These are phyloP conservation scores for Psittacara wagleri DNA, from an alignment of 2,113 vertebrate genomes.

Conservation along the genomic window DNA sequence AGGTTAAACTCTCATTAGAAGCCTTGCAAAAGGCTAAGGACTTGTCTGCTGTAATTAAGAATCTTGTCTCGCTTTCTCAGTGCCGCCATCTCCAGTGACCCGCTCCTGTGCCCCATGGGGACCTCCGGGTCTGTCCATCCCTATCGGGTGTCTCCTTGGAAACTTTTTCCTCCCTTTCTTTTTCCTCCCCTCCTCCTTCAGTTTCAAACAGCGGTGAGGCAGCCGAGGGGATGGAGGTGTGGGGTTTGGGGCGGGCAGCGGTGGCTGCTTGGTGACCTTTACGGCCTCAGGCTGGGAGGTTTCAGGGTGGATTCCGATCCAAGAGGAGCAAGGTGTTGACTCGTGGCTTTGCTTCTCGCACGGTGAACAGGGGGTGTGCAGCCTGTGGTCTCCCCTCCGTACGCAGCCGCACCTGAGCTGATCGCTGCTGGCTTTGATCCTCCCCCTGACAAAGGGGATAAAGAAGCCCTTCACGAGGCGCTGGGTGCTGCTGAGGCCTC, in stretches of 20 bases:
- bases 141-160: background rate
- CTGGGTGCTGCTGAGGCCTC: accelerated
- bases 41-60: background rate
- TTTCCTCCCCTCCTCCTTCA: accelerated
- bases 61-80: background rate
- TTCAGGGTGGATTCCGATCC: accelerated
- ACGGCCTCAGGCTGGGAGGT: accelerated
- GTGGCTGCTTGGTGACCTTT: accelerated
- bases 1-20: slow-evolving; percentile 34
- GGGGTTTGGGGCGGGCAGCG: background rate
- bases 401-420: accelerated
- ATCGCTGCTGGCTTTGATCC: background rate
- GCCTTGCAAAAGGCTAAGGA: background rate
- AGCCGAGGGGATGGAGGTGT: accelerated
- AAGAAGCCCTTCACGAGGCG: accelerated
- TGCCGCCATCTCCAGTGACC: background rate
- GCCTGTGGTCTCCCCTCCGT: accelerated
- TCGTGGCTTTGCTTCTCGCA: accelerated
- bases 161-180: background rate
- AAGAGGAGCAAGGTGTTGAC: accelerated
- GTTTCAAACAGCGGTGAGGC: background rate
- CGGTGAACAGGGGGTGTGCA: accelerated
- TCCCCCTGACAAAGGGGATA: accelerated
- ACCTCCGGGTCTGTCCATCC: background rate
- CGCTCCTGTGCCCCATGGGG: background rate